Base-by-base conservation (phyloP, 2,888 invertebrate genomes). In the Phortica magna region DNA sequence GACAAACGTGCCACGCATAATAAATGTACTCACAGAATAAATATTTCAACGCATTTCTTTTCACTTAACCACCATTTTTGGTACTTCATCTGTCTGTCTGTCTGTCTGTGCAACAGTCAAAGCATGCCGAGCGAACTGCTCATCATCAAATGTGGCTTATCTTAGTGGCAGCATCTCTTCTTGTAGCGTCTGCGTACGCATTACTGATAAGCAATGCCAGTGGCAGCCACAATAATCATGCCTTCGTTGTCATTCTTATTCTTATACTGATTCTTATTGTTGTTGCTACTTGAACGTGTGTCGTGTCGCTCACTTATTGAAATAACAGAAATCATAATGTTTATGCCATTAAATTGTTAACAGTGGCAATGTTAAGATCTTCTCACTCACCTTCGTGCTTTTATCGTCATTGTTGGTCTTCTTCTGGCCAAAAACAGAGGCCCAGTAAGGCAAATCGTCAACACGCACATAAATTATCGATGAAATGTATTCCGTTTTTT, bases 261-360 rank as follows among this genome's bases (percentile, higher is more conserved):
- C 31, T 43, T 71, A 22, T 17, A 61, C 41, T 39, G 19, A 22
- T 74, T 72, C 70, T 74, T 48, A 68, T 75, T 72, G 72, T 78
- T 78, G 76, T 73, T 48, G 64, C 39, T 64, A 68, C 68, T 53
- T 71, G 39, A 76, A 43, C 77, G 77, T 76, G 41, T 53, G 48
- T 43, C n/a, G 53, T 14, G 76, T 76, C 75, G 76, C 77, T 81
- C 73, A 71, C 70, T 82, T 84, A 88, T 85, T 87, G 84, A 87
- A 87, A 88, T 84, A 88, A 85, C 85, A 88, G 88, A 85, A 85
- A 85, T 85, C 85, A 85, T 85, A 87, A 85, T 85, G 85, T 88
- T 85, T 85, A 85, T 88, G 89, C 85, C 85, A 85, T 85, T 88
- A 88, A 85, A 85, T 83, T 88, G 89, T 85, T 88, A 85, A 85